Evolutionary conservation across 1,140 invertebrate species (phyloP).

Genomic region (Euschistus heros): DNA sequence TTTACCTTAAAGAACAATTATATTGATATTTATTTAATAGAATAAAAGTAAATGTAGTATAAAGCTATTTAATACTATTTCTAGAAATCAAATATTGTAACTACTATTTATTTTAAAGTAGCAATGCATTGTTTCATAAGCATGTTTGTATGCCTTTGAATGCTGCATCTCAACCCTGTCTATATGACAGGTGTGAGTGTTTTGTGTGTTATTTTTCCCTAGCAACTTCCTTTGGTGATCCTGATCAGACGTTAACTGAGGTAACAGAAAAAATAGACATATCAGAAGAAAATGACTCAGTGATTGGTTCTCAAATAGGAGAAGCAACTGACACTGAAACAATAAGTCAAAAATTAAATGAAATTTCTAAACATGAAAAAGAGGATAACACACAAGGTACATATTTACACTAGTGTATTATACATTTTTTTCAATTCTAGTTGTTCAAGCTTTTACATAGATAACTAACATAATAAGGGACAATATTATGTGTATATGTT

Average conservation of each 20-base stretch:
- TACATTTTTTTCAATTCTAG: too few species aligned
- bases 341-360: conserved; percentile 1
- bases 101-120: too few species aligned
- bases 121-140: background rate
- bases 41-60: too few species aligned
- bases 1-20: too few species aligned
- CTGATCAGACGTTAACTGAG: conserved; percentile 13
- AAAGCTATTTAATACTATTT: too few species aligned
- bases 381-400: conserved; percentile 6
- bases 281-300: conserved; percentile 3
- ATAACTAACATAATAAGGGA: too few species aligned
- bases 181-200: conserved; percentile 26
- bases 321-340: background rate
- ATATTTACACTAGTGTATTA: background rate
- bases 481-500: too few species aligned
- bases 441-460: too few species aligned
- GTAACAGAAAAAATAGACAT: conserved; percentile 17
- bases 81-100: too few species aligned
- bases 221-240: conserved; percentile 7
- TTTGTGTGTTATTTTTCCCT: conserved; percentile 19
- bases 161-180: conserved; percentile 20
- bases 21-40: too few species aligned
- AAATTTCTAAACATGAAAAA: conserved; percentile 9
- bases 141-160: conserved; percentile 12
- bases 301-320: background rate